phyloP scores from a whole-genome alignment of 2,888 invertebrate species.

The Torymus auratus region DNA sequence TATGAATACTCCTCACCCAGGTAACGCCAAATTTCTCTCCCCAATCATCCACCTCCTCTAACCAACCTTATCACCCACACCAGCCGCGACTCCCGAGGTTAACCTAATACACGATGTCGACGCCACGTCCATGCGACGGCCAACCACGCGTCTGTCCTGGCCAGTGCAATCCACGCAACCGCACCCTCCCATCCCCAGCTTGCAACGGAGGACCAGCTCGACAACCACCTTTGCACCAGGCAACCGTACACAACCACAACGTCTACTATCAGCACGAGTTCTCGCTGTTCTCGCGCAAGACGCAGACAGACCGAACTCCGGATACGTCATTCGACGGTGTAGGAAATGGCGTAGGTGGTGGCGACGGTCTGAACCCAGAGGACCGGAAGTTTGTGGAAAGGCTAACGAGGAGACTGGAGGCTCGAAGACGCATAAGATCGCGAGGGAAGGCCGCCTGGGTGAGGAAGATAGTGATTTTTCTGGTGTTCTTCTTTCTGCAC shows the following conservation, averaged over 20 bases:
- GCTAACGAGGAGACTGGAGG: conserved; percentile 24
- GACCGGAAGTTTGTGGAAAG: conserved; percentile 43
- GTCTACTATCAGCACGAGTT: conserved; percentile 34
- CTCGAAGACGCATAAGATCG: background rate
- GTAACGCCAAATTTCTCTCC: background rate
- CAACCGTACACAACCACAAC: conserved; percentile 13
- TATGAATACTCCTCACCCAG: conserved; percentile 5
- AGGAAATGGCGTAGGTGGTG: no score
- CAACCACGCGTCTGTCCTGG: conserved; percentile 65
- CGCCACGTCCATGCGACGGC: conserved; percentile 46
- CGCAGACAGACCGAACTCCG: background rate
- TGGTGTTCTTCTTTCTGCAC: conserved; percentile 62
- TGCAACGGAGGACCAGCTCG: background rate
- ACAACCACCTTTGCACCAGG: conserved; percentile 1
- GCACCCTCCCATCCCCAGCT: background rate
- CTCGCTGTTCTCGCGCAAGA: conserved; percentile 19
- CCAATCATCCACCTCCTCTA: no score
- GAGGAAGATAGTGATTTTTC: conserved; percentile 13
- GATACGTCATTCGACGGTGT: background rate
- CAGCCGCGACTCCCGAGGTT: conserved; percentile 6
- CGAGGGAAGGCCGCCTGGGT: background rate
- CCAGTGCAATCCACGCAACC: conserved; percentile 64
- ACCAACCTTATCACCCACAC: background rate
- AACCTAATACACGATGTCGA: conserved; percentile 21
- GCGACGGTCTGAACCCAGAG: conserved; percentile 30